These are phyloP conservation scores for Onychostoma macrolepis DNA, from an alignment of 2,113 vertebrate species.

Conservation along the genomic window DNA sequence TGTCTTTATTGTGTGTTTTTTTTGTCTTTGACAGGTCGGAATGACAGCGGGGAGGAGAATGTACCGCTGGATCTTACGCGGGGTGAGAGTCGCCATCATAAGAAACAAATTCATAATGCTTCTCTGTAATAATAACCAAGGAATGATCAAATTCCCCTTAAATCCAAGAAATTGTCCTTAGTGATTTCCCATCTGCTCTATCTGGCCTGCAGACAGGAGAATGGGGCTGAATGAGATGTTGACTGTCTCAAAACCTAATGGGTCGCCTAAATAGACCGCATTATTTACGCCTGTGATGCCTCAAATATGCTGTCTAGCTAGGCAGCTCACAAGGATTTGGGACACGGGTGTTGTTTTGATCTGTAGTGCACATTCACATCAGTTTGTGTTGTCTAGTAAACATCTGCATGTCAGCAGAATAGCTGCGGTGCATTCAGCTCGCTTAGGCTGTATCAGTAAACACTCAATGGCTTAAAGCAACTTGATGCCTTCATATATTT, in stretches of 20 bases:
- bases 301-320: background rate
- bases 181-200: background rate
- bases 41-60: slow-evolving; percentile 89
- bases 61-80: slow-evolving; percentile 85
- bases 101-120: background rate
- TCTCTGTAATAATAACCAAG: background rate
- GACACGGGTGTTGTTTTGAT: background rate
- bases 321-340: background rate
- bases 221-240: background rate
- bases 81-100: slow-evolving; percentile 69
- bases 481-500: background rate
- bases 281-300: background rate
- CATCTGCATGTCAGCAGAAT: slow-evolving; percentile 9
- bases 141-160: background rate
- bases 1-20: slow-evolving; percentile 52
- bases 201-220: slow-evolving; percentile 13
- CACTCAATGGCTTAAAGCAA: background rate
- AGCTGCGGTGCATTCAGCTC: background rate
- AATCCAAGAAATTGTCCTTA: background rate
- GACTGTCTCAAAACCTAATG: background rate
- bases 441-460: background rate
- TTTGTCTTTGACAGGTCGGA: slow-evolving; percentile 76
- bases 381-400: background rate
- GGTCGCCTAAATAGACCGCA: background rate
- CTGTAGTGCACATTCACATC: background rate